phyloP scores from a whole-genome alignment of 2,888 invertebrate genomes.

The Thelaira solivaga region DNA sequence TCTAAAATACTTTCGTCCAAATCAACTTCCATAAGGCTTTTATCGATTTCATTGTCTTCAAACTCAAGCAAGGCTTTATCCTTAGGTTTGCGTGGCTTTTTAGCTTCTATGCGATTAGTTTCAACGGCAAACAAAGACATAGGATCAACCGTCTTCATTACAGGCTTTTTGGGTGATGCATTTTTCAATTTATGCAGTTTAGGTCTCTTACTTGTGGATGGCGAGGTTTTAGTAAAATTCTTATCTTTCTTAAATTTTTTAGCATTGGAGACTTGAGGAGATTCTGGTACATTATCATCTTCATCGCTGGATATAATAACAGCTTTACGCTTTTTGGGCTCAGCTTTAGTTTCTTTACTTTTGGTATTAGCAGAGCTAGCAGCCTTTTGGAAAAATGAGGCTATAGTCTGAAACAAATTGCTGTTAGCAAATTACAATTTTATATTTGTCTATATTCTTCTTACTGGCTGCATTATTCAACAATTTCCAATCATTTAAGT shows the following conservation, averaged over 20 bases:
- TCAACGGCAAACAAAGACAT: conserved; percentile 80
- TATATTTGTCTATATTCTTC: conserved; percentile 37
- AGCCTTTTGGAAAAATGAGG: conserved; percentile 67
- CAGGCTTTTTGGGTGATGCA: conserved; percentile 46
- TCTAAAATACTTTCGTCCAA: conserved; percentile 62
- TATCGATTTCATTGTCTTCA: conserved; percentile 81
- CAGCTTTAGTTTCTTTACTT: conserved; percentile 25
- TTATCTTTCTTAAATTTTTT: conserved; percentile 70
- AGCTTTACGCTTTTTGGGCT: conserved; percentile 71
- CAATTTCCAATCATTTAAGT: background rate
- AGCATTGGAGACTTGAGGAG: conserved; percentile 74
- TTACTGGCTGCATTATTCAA: conserved; percentile 70
- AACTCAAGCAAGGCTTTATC: conserved; percentile 73
- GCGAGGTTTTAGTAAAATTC: conserved; percentile 78
- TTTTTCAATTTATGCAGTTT: conserved; percentile 68
- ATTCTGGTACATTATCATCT: conserved; percentile 79
- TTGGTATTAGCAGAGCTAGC: background rate
- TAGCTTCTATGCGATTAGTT: conserved; percentile 79
- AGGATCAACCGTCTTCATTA: conserved; percentile 78
- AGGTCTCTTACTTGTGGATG: conserved; percentile 64
- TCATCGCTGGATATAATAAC: conserved; percentile 78
- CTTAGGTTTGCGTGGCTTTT: conserved; percentile 73
- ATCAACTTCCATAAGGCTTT: conserved; percentile 70
- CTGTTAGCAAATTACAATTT: background rate
- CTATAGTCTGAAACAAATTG: conserved; percentile 65